Evolutionary conservation across 2,888 invertebrate genomes (phyloP).

Genomic region (Cylloceria caligata): DNA sequence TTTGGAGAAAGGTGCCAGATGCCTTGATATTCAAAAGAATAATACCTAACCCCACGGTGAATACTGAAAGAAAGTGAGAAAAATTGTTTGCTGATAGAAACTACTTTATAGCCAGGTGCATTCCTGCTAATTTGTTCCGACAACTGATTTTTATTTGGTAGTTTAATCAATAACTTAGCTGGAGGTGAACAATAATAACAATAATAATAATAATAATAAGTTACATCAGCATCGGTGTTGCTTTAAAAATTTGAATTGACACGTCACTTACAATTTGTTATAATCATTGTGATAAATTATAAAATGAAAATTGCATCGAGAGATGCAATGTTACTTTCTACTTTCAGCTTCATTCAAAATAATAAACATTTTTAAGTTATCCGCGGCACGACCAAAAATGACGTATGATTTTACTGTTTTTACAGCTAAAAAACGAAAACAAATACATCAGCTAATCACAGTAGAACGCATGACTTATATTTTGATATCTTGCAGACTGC

Average conservation of each 20-base stretch:
- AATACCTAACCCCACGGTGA: neutral
- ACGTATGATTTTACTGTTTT: neutral
- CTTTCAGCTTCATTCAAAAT: too few species aligned
- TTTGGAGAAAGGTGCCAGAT: neutral
- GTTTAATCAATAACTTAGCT: neutral
- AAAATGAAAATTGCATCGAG: too few species aligned
- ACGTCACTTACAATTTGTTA: too few species aligned
- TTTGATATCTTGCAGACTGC: too few species aligned
- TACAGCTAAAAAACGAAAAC: neutral
- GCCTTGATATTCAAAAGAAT: neutral
- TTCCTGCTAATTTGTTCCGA: neutral
- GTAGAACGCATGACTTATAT: neutral
- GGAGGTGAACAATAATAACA: neutral
- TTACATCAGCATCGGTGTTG: neutral
- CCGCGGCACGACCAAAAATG: neutral
- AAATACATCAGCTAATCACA: neutral
- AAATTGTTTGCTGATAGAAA: neutral
- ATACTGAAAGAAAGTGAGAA: conserved; percentile 9
- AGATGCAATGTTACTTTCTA: too few species aligned
- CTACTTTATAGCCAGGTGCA: neutral
- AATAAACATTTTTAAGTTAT: neutral
- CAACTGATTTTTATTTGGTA: neutral
- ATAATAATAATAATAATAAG: neutral
- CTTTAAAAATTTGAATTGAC: neutral
- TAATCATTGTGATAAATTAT: too few species aligned